Evolutionary conservation across 2,888 invertebrate species (phyloP).

Genomic region (Drosophila quasianomalipes): DNA sequence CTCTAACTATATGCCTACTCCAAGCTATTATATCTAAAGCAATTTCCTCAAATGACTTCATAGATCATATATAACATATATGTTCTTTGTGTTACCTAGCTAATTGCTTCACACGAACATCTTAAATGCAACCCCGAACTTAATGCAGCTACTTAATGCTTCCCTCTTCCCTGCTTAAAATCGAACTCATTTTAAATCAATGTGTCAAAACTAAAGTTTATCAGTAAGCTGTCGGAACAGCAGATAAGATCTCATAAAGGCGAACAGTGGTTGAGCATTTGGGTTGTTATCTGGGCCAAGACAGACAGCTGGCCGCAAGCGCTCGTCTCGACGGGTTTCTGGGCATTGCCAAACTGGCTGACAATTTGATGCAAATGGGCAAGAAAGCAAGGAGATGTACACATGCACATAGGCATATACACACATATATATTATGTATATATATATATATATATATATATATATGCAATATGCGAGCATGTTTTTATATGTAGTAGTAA

Average conservation of each 20-base stretch:
- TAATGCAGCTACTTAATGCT: neutral
- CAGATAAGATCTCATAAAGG: slow-evolving; percentile 1
- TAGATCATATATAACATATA: neutral
- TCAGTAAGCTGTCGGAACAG: neutral
- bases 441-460: neutral
- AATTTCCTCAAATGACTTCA: neutral
- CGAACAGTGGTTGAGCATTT: neutral
- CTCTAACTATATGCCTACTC: neutral
- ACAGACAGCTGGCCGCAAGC: slow-evolving; percentile 32
- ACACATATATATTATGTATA: too few species aligned
- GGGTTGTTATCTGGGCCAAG: slow-evolving; percentile 26
- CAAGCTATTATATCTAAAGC: neutral
- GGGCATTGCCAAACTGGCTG: slow-evolving; percentile 28
- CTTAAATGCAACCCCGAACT: neutral
- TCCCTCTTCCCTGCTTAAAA: neutral
- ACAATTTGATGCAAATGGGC: slow-evolving; percentile 45
- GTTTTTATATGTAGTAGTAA: slow-evolving; percentile 18
- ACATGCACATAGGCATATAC: slow-evolving; percentile 4
- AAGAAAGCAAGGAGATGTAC: slow-evolving; percentile 2
- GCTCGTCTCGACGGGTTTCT: slow-evolving; percentile 19
- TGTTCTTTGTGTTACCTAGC: neutral
- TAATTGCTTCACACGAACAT: neutral
- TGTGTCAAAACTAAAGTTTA: neutral
- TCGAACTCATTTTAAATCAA: neutral
- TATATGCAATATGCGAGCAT: neutral